phyloP scores from a whole-genome alignment of 2,113 vertebrate species.

The Plotosus lineatus region DNA sequence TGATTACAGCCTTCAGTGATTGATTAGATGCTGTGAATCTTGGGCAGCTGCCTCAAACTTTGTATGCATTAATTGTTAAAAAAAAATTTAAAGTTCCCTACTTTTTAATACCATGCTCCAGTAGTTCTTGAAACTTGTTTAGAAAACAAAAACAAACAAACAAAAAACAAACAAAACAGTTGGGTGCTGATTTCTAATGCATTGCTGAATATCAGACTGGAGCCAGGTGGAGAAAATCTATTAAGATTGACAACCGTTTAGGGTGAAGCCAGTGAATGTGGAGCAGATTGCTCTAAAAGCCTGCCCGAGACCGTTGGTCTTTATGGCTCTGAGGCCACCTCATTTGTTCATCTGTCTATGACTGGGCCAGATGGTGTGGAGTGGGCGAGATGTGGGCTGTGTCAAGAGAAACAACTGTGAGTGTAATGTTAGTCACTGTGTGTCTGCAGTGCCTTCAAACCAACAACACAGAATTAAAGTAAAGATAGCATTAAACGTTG shows the following conservation, averaged over 20 bases:
- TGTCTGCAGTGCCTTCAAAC: constrained; percentile 8
- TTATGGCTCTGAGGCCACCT: constrained; percentile 46
- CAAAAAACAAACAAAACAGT: not conserved
- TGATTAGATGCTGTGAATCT: constrained; percentile 7
- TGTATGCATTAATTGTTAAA: constrained; percentile 16
- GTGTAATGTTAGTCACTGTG: constrained; percentile 44
- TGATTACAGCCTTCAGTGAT: constrained; percentile 5
- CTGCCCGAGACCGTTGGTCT: constrained; percentile 48
- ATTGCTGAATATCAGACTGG: constrained; percentile 35
- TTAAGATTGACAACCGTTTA: constrained; percentile 55
- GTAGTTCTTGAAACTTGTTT: constrained; percentile 26
- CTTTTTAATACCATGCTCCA: not conserved
- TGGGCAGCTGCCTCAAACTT: not conserved
- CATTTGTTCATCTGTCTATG: constrained; percentile 53
- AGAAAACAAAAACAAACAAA: not conserved
- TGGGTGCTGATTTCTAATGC: constrained; percentile 48
- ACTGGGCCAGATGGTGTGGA: constrained; percentile 49
- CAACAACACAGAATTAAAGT: constrained; percentile 16
- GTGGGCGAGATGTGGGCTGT: constrained; percentile 47
- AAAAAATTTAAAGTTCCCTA: not conserved
- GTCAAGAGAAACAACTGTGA: constrained; percentile 50
- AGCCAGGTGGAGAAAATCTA: constrained; percentile 57
- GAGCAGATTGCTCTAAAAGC: constrained; percentile 47
- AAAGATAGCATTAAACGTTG: not conserved
- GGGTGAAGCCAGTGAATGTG: constrained; percentile 43